Percentiles rank a stretch among this genome's conserved stretches.
Evolutionary conservation across 2,113 vertebrate genomes (phyloP).

Genomic region (Neolamprologus sp.): DNA sequence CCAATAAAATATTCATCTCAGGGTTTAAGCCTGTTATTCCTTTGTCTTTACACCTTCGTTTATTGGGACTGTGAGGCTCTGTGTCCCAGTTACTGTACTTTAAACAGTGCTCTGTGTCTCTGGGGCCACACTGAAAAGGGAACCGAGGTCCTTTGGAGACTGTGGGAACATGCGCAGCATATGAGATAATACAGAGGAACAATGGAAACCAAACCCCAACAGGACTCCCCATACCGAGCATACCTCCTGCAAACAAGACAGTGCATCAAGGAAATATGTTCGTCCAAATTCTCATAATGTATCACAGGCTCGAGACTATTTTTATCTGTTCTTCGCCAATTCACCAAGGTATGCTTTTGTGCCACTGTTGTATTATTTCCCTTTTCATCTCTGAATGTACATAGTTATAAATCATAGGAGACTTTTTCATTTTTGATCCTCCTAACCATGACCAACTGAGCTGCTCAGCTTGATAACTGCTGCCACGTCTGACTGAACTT

Average conservation of each 20-base stretch:
- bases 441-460: background rate
- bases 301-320: constrained; percentile 29
- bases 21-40: constrained; percentile 22
- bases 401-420: constrained; percentile 1
- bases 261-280: constrained; percentile 17
- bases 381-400: background rate
- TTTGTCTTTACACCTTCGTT: constrained; percentile 13
- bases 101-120: constrained; percentile 21
- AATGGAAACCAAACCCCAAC: constrained; percentile 37
- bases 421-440: constrained; percentile 1
- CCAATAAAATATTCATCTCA: constrained; percentile 35
- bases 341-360: background rate
- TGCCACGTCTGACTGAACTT: background rate
- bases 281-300: constrained; percentile 26
- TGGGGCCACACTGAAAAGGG: constrained; percentile 29
- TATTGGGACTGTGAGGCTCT: background rate
- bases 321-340: background rate
- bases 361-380: background rate
- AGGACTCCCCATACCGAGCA: constrained; percentile 7
- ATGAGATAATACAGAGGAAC: constrained; percentile 44
- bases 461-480: background rate
- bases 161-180: constrained; percentile 8
- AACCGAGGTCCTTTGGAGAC: constrained; percentile 15
- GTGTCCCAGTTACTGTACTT: constrained; percentile 45
- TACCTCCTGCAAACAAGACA: constrained; percentile 31